phyloP scores from a whole-genome alignment of 2,888 invertebrate genomes.

The Andrena flavipes region DNA sequence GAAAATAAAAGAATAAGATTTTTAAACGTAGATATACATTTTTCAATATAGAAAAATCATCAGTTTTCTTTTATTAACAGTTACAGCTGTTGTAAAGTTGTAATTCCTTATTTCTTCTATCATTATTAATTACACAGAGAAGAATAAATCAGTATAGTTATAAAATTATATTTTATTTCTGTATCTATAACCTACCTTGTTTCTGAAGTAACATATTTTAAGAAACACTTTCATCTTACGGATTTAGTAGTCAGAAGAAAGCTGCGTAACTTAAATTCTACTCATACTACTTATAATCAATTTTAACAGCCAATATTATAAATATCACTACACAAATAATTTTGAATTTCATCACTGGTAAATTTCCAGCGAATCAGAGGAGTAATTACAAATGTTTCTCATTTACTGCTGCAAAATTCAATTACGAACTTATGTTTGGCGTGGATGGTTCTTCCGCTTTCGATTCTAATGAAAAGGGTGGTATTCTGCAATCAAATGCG shows the following conservation, averaged over 20 bases:
- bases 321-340: constrained; percentile 12
- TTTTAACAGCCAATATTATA: constrained; percentile 26
- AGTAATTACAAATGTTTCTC: constrained; percentile 12
- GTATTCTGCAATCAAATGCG: constrained; percentile 98
- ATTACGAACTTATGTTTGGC: constrained; percentile 68
- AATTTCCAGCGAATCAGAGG: constrained; percentile 31
- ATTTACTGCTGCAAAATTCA: neutral
- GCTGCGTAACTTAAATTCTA: constrained; percentile 39
- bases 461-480: constrained; percentile 98
- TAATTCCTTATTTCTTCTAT: constrained; percentile 3
- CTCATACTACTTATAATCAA: constrained; percentile 23
- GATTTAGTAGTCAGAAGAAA: constrained; percentile 26
- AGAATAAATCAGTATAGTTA: neutral
- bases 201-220: constrained; percentile 2
- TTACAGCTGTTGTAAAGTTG: neutral
- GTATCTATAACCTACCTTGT: constrained; percentile 7
- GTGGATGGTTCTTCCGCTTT: constrained; percentile 90
- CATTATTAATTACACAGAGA: constrained; percentile 6
- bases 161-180: constrained; percentile 40
- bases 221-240: neutral
- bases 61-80: neutral
- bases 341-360: constrained; percentile 10
- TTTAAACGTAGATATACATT: neutral
- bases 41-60: constrained; percentile 5
- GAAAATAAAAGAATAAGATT: neutral